Conservation (phyloP, 1,140 invertebrate genomes). For the Pseudomyrmex sp. region DNA sequence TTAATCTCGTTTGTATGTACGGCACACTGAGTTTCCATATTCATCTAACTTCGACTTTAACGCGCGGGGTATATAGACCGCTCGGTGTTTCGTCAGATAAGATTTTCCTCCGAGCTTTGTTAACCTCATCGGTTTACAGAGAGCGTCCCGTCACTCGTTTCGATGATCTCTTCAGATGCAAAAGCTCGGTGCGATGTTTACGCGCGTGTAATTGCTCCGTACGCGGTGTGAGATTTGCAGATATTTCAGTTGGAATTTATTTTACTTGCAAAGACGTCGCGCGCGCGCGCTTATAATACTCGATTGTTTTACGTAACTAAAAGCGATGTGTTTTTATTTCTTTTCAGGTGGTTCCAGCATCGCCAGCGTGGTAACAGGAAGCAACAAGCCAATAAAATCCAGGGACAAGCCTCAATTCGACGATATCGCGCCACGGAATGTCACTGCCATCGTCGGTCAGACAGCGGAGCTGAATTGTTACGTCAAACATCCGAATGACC, state of each 20-base stretch:
- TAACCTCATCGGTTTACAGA: not conserved
- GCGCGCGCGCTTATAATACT: not conserved
- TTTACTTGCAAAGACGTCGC: too few relatives aligned
- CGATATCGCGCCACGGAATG: conserved; percentile 92
- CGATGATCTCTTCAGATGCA: not conserved
- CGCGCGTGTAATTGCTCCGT: too few relatives aligned
- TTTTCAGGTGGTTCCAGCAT: conserved; percentile 82
- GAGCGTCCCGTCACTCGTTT: not conserved
- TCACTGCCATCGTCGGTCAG: conserved; percentile 94
- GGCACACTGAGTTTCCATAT: conserved; percentile 65
- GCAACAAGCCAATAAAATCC: conserved; percentile 75
- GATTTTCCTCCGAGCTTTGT: conserved; percentile 18
- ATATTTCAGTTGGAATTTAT: too few relatives aligned
- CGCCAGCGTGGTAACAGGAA: conserved; percentile 77
- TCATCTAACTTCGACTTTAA: conserved; percentile 68
- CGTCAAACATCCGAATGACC: conserved; percentile 94
- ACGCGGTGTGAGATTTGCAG: too few relatives aligned
- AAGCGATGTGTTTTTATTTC: not conserved
- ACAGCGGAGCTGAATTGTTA: conserved; percentile 92
- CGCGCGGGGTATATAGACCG: conserved; percentile 26
- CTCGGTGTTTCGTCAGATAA: conserved; percentile 61
- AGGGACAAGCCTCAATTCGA: conserved; percentile 93
- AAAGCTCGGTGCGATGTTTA: not conserved
- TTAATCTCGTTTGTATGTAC: conserved; percentile 62
- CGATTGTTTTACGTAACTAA: too few relatives aligned